These are phyloP conservation scores for Musca domestica DNA, from an alignment of 1,140 invertebrate species.

Conservation along the genomic window DNA sequence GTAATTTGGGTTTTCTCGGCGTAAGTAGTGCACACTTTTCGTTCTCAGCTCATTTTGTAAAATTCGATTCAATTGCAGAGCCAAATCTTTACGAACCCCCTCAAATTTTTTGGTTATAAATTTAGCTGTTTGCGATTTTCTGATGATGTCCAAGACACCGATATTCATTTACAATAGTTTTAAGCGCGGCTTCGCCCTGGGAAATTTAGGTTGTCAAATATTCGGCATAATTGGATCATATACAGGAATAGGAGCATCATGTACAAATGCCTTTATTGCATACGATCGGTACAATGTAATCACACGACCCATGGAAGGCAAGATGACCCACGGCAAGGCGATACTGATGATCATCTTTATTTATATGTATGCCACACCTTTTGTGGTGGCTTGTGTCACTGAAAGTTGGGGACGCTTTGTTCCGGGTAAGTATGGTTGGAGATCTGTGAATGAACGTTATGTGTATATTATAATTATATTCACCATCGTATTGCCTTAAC, in stretches of 20 bases:
- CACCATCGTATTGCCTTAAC: neutral
- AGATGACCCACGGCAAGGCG: conserved; percentile 73
- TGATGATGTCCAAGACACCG: conserved; percentile 87
- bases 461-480: no score
- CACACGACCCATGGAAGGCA: conserved; percentile 77
- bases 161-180: conserved; percentile 67
- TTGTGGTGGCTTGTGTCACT: conserved; percentile 73
- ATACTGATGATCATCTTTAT: conserved; percentile 70
- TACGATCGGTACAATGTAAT: conserved; percentile 69
- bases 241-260: conserved; percentile 77
- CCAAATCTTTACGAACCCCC: conserved; percentile 81
- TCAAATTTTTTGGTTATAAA: conserved; percentile 90
- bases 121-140: conserved; percentile 80
- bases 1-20: conserved; percentile 84
- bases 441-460: neutral
- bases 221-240: conserved; percentile 76
- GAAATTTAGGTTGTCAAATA: conserved; percentile 73
- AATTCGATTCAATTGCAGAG: conserved; percentile 58
- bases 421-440: conserved; percentile 58
- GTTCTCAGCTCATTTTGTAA: neutral
- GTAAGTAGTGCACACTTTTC: conserved; percentile 5
- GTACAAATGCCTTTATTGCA: conserved; percentile 66
- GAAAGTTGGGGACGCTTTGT: conserved; percentile 80
- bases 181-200: conserved; percentile 71
- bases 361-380: conserved; percentile 77